Conservation (phyloP, 2,888 invertebrate species). For the Cryptocephalus primarius region DNA sequence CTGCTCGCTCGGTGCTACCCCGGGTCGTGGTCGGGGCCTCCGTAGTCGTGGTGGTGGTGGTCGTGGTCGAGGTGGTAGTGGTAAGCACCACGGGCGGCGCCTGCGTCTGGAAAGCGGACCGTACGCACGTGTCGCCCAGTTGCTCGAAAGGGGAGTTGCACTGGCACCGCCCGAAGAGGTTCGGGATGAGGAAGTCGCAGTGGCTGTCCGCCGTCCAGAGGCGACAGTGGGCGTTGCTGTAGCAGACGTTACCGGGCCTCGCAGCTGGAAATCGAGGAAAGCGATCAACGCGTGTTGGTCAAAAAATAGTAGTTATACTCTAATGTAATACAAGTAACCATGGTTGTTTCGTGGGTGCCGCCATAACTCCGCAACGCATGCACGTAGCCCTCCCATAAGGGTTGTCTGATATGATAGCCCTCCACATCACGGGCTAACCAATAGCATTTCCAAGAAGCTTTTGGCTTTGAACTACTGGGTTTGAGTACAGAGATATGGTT, state of each 20-base stretch:
- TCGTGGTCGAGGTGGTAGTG: conserved; percentile 23
- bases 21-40: conserved; percentile 16
- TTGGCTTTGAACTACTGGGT: too few species aligned
- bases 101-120: conserved; percentile 35
- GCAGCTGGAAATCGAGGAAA: conserved; percentile 64
- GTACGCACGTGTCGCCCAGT: conserved; percentile 52
- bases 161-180: conserved; percentile 79
- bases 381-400: too few species aligned
- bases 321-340: too few species aligned
- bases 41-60: conserved; percentile 11
- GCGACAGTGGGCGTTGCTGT: conserved; percentile 80
- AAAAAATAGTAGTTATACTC: too few species aligned
- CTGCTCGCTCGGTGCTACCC: conserved; percentile 1
- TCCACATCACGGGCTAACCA: too few species aligned
- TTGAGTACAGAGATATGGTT: too few species aligned
- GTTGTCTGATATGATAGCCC: too few species aligned
- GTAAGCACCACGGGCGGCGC: conserved; percentile 24
- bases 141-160: conserved; percentile 60
- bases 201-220: conserved; percentile 74
- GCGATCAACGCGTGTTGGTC: too few species aligned
- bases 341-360: too few species aligned
- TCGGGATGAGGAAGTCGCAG: conserved; percentile 82
- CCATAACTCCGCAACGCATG: too few species aligned
- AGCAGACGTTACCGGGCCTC: conserved; percentile 75
- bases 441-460: too few species aligned